Conservation (phyloP, 1,140 invertebrate genomes). For the Penaeus vannamei region DNA sequence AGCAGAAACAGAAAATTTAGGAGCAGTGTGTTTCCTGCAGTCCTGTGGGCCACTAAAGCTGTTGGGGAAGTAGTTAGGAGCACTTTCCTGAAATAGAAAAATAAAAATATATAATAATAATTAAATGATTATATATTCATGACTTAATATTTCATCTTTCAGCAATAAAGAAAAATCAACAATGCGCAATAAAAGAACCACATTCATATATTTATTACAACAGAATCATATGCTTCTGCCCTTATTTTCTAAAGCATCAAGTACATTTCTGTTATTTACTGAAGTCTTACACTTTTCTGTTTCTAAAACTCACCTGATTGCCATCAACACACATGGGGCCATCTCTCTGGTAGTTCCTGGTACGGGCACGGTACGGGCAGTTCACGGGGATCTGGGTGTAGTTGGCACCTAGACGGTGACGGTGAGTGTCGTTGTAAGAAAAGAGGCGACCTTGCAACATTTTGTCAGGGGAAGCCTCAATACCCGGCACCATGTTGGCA, state of each 20-base stretch:
- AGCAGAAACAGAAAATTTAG: conserved; percentile 71
- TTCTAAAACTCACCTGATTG: conserved; percentile 70
- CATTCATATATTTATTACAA: too few species aligned
- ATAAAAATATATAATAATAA: conserved; percentile 43
- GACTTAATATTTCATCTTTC: neutral
- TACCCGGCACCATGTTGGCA: conserved; percentile 90
- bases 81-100: conserved; percentile 79
- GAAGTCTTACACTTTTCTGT: conserved; percentile 45
- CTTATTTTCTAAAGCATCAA: too few species aligned
- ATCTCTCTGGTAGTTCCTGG: conserved; percentile 90
- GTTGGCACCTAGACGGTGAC: conserved; percentile 93
- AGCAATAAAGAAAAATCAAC: neutral
- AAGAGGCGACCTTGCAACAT: conserved; percentile 93
- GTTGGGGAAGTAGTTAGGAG: conserved; percentile 97
- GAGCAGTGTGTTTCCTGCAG: conserved; percentile 69
- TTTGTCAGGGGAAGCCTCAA: conserved; percentile 93
- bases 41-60: conserved; percentile 80
- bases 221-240: too few species aligned
- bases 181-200: neutral
- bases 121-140: conserved; percentile 1
- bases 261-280: too few species aligned
- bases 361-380: conserved; percentile 81
- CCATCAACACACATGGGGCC: conserved; percentile 78
- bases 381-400: conserved; percentile 96
- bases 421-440: conserved; percentile 94